Percentiles rank a stretch among this genome's conserved stretches.
Evolutionary conservation across 2,888 invertebrate genomes (phyloP).

Genomic region (Mesorhabditis spiculigera): DNA sequence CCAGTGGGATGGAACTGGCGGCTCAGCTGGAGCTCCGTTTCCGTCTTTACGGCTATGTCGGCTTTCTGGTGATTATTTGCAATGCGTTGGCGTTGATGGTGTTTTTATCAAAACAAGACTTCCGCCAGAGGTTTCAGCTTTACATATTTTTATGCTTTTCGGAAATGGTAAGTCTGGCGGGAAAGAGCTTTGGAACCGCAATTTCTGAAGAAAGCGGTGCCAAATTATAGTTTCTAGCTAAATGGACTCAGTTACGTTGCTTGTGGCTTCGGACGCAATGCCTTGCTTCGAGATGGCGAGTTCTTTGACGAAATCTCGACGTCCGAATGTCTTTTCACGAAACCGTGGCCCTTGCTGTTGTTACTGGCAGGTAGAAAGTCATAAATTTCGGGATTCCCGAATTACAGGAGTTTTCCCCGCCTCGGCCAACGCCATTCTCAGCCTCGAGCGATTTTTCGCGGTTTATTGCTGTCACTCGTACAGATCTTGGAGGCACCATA

Average conservation of each 20-base stretch:
- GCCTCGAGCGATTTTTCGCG: conserved; percentile 1
- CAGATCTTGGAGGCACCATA: neutral
- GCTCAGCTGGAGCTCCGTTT: neutral
- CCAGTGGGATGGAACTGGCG: neutral
- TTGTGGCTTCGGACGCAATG: neutral
- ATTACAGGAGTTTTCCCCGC: conserved; percentile 2
- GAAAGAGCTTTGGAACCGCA: neutral
- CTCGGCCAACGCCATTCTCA: neutral
- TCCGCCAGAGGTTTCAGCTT: neutral
- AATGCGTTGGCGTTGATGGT: neutral
- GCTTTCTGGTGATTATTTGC: neutral
- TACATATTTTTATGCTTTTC: neutral
- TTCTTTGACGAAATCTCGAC: neutral
- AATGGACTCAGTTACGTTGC: neutral
- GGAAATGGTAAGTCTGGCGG: neutral
- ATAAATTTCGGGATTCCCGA: neutral
- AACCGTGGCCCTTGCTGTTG: neutral
- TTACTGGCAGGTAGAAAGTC: neutral
- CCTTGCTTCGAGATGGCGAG: neutral
- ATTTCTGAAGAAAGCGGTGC: neutral
- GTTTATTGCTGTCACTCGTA: conserved; percentile 1
- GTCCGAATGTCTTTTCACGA: neutral
- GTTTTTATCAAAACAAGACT: neutral
- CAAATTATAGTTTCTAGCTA: neutral
- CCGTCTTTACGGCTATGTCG: neutral